Evolutionary conservation across 23 tunicate genomes (phyloP), one percentile per base, ranked within the genome.

Genomic region (Diplosoma virens): DNA sequence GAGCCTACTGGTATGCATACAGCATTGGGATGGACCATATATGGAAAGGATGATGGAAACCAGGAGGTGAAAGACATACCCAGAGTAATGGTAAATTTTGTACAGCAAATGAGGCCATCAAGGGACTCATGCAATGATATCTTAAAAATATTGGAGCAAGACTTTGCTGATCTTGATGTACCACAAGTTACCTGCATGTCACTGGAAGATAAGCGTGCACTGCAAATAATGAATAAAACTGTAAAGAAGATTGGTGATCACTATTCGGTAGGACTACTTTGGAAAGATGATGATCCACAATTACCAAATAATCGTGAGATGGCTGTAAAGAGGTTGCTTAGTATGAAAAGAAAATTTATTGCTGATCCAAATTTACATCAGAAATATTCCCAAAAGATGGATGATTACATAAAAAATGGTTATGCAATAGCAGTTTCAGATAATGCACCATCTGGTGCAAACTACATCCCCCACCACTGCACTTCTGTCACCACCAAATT

Each of bases 401-500:
- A 14, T 14, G 70, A 63, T 5, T 25, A 63, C 14, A 63, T 63
- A 5, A 30, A 26, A 4, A 30, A 30, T 26, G n/a, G n/a, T n/a
- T 63, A 25, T 63, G 70, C 70, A 34, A 20, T 6, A 6, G 35
- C 36, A 6, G 70, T 28, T 28, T n/a, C 70, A 4, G 6, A 16
- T 26, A 36, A 63, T 6, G 4, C 70, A 5, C 14, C 14, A 6
- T 7, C 20, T 63, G 24, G 24, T 56, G 22, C 16, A 5, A 11
- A 11, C 9, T 63, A 63, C 36, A 30, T 63, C 16, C 70, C 70
- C 20, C 70, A 63, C 29, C 70, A 63, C 20, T 63, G 70, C 35
- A 63, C 70, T 34, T 34, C 70, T 7, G 14, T 4, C 3, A 7
- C 14, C 35, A 63, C 20, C 9, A 63, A 28, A 36, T 63, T 63